Conservation (phyloP, 2,888 invertebrate genomes). For the Chrysolina haemoptera region DNA sequence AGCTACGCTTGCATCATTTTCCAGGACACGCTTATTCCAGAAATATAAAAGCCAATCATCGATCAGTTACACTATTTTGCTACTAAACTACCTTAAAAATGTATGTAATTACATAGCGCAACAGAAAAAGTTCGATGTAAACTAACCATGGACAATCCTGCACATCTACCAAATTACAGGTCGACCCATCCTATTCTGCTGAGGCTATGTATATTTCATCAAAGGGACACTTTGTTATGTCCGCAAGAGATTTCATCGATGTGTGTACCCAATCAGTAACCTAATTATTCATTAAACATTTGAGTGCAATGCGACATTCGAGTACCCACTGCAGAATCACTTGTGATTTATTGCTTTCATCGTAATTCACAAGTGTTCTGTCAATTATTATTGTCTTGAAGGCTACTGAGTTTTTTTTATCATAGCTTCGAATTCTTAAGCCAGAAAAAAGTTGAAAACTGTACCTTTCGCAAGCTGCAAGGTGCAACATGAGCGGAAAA, state of each 20-base stretch:
- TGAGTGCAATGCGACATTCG: conserved; percentile 9
- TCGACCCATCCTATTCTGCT: neutral
- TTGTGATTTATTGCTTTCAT: neutral
- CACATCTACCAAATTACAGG: no score
- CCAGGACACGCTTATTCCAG: no score
- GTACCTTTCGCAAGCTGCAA: no score
- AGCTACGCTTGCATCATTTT: no score
- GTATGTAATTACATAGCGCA: no score
- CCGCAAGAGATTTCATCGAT: conserved; percentile 3
- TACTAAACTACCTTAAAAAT: no score
- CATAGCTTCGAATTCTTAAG: neutral
- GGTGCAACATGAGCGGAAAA: no score
- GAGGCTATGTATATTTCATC: conserved; percentile 1
- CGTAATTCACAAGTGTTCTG: neutral
- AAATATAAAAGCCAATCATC: no score
- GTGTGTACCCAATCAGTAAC: conserved; percentile 4
- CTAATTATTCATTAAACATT: conserved; percentile 14
- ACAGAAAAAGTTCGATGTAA: no score
- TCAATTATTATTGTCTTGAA: neutral
- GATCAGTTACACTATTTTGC: no score
- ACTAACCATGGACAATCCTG: no score
- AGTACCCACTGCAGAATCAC: neutral
- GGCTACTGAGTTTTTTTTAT: neutral
- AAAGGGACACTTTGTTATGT: conserved; percentile 12
- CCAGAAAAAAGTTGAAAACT: no score